phyloP scores from a whole-genome alignment of 1,140 invertebrate species.

The Pinna nobilis region DNA sequence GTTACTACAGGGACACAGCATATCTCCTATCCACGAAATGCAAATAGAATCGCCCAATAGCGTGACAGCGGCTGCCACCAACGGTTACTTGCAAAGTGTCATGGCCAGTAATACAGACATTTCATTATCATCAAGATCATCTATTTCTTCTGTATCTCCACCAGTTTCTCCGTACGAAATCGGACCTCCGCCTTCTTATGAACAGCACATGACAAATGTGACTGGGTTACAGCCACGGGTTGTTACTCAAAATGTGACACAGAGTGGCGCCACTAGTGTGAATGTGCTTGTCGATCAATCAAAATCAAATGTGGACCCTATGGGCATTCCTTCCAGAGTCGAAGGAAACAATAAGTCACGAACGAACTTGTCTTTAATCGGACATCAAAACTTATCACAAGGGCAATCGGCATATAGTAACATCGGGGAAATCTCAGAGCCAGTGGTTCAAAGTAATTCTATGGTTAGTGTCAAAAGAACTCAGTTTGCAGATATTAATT shows the following conservation, averaged over 20 bases:
- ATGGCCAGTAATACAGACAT: constrained; percentile 57
- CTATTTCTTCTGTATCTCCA: constrained; percentile 89
- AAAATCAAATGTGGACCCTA: constrained; percentile 21
- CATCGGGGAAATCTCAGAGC: neutral
- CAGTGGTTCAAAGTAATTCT: neutral
- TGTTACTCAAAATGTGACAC: constrained; percentile 11
- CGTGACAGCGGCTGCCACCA: constrained; percentile 61
- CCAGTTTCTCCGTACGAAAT: constrained; percentile 82
- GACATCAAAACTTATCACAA: neutral
- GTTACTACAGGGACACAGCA: constrained; percentile 71
- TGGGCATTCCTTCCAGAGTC: neutral
- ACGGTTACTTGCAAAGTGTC: constrained; percentile 64
- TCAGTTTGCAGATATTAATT: constrained; percentile 45
- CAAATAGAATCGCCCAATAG: constrained; percentile 41
- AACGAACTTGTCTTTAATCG: neutral
- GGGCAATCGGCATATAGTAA: constrained; percentile 2
- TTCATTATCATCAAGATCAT: constrained; percentile 77
- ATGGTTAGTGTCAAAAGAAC: constrained; percentile 6
- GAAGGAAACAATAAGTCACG: constrained; percentile 4
- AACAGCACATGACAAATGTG: constrained; percentile 67
- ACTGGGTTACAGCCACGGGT: constrained; percentile 39
- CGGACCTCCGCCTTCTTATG: constrained; percentile 70
- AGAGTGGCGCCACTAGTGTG: neutral
- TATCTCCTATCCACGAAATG: constrained; percentile 66
- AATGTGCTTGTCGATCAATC: constrained; percentile 32